Percentiles rank a stretch among this genome's conserved stretches.
Evolutionary conservation across 1,140 invertebrate species (phyloP).

Genomic region (Drosophila murphyi): DNA sequence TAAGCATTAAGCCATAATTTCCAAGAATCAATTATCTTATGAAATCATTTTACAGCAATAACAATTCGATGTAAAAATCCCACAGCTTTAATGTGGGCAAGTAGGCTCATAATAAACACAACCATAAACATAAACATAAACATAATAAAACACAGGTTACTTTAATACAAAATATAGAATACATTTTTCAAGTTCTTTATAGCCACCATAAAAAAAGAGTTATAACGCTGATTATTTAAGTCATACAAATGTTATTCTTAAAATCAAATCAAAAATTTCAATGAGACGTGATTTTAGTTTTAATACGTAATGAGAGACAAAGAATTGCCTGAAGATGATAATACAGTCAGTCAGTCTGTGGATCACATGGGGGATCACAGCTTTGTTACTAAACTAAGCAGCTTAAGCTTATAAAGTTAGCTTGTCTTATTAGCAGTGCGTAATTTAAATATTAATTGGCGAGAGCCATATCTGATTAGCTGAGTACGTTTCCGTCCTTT

Average conservation of each 20-base stretch:
- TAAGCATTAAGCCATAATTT: conserved; percentile 3
- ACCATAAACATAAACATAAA: background rate
- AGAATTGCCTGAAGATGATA: background rate
- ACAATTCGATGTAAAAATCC: background rate
- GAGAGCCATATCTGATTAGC: background rate
- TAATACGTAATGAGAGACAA: background rate
- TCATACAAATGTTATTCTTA: conserved; percentile 9
- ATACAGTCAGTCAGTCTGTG: no score
- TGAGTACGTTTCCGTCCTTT: conserved; percentile 8
- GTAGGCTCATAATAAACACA: background rate
- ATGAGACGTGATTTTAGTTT: conserved; percentile 1
- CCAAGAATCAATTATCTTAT: conserved; percentile 16
- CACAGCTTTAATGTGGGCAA: background rate
- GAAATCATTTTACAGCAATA: background rate
- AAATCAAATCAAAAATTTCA: background rate
- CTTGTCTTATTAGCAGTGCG: background rate
- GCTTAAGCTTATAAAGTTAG: no score
- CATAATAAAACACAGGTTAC: background rate
- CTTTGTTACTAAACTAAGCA: no score
- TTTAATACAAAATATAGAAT: background rate
- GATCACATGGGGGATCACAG: no score
- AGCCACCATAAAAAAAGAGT: background rate
- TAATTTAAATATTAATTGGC: conserved; percentile 3
- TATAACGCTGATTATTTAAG: no score
- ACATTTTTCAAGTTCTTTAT: background rate